phyloP scores from a whole-genome alignment of 92 coral and sea anemone genomes.

The Anthopleura xanthogrammica region DNA sequence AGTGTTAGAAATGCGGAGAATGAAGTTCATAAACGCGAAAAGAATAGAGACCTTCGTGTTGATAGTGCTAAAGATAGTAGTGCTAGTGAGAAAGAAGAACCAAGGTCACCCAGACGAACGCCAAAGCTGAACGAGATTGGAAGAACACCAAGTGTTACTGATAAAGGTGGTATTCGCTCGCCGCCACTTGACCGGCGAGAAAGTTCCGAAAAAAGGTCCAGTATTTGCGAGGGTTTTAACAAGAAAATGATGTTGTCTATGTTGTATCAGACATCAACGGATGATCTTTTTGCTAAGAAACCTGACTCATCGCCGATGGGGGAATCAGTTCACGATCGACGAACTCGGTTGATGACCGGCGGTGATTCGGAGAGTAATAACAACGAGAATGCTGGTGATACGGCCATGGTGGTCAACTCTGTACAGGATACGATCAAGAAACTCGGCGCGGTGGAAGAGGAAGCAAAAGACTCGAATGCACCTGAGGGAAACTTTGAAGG shows the following conservation, averaged over 20 bases:
- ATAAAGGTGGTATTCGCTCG: conserved; percentile 29
- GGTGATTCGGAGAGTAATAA: conserved; percentile 37
- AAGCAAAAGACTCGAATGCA: conserved; percentile 32
- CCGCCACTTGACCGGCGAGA: conserved; percentile 43
- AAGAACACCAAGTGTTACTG: conserved; percentile 13
- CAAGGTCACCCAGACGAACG: conserved; percentile 12
- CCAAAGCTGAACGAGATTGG: conserved; percentile 43
- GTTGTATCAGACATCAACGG: conserved; percentile 79
- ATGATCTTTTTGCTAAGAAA: conserved; percentile 68
- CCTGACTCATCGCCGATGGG: conserved; percentile 32
- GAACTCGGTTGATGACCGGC: conserved; percentile 48
- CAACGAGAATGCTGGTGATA: conserved; percentile 42
- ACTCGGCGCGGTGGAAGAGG: conserved; percentile 68
- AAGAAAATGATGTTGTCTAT: conserved; percentile 89
- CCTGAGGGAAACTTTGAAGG: conserved; percentile 73
- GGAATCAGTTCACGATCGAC: conserved; percentile 62
- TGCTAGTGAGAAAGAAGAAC: conserved; percentile 16
- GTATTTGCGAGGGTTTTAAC: conserved; percentile 80
- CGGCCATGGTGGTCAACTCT: conserved; percentile 39
- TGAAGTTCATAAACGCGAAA: conserved; percentile 7
- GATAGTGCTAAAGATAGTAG: conserved; percentile 25
- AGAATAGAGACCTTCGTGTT: not conserved
- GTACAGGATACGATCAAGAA: conserved; percentile 67
- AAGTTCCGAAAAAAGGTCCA: conserved; percentile 53
- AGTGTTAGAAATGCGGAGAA: conserved; percentile 15